These are phyloP conservation scores for Brassicogethes aeneus DNA, from an alignment of 2,888 invertebrate species.

Conservation along the genomic window DNA sequence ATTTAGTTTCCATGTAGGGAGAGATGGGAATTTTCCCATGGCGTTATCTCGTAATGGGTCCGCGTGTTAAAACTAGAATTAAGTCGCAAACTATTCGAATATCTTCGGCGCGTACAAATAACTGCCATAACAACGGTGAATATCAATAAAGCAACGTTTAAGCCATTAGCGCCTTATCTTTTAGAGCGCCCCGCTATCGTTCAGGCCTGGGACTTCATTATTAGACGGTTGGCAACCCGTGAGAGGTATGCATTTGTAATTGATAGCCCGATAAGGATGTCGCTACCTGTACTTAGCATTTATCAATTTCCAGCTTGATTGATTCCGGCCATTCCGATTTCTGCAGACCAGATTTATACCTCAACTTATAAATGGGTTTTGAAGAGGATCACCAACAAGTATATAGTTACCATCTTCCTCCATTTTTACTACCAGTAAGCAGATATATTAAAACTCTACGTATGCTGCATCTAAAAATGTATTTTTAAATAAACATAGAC, in stretches of 20 bases:
- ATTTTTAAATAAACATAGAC: too few species aligned
- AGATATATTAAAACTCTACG: too few species aligned
- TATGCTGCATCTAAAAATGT: too few species aligned
- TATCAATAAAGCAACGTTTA: conserved; percentile 28
- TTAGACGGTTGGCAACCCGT: conserved; percentile 24
- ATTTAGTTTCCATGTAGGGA: too few species aligned
- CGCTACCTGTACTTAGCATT: conserved; percentile 32
- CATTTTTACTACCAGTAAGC: too few species aligned
- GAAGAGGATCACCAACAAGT: too few species aligned
- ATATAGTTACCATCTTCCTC: too few species aligned
- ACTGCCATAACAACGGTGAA: conserved; percentile 23
- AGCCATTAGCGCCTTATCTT: conserved; percentile 33
- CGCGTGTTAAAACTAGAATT: background rate
- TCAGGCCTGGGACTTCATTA: conserved; percentile 30
- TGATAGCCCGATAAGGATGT: conserved; percentile 36
- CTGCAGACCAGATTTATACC: background rate
- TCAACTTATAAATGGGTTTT: background rate
- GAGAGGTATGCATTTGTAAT: conserved; percentile 29
- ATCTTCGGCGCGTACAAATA: conserved; percentile 13
- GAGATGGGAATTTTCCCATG: background rate
- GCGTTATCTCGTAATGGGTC: background rate
- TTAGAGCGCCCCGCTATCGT: conserved; percentile 25
- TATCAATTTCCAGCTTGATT: conserved; percentile 20
- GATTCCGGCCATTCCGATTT: conserved; percentile 6
- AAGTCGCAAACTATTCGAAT: background rate